phyloP scores from a whole-genome alignment of 2,113 vertebrate genomes.

The human (Homo sapiens) region DNA sequence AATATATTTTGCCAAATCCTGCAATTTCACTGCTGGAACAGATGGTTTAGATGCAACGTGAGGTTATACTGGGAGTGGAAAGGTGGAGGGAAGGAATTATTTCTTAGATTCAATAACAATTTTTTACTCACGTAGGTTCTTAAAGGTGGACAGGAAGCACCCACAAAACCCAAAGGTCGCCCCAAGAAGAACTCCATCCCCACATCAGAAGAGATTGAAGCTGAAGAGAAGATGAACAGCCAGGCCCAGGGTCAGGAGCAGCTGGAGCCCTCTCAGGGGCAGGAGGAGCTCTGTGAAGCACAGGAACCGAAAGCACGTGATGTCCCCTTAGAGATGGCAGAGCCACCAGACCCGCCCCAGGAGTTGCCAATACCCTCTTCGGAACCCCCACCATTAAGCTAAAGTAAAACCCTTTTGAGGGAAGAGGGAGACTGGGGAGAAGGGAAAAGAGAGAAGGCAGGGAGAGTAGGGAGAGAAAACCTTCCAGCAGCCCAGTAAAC shows the following conservation, averaged over 20 bases:
- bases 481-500: conserved; percentile 29
- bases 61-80: not conserved
- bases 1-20: not conserved
- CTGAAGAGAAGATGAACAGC: conserved; percentile 92
- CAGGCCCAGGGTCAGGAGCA: conserved; percentile 80
- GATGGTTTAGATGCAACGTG: not conserved
- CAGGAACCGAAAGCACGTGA: conserved; percentile 81
- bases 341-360: conserved; percentile 74
- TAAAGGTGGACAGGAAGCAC: conserved; percentile 98
- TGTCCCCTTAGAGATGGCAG: conserved; percentile 51
- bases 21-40: not conserved
- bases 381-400: conserved; percentile 79
- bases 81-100: not conserved
- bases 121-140: conserved; percentile 88
- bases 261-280: conserved; percentile 43
- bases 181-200: conserved; percentile 99
- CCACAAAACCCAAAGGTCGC: conserved; percentile 98
- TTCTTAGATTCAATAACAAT: not conserved
- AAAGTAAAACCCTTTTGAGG: conserved; percentile 66
- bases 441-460: conserved; percentile 25
- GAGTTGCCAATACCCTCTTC: conserved; percentile 63
- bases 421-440: not conserved
- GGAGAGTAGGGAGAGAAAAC: conserved; percentile 43
- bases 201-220: conserved; percentile 97
- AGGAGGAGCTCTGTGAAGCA: conserved; percentile 23